Percentiles rank a stretch among this genome's conserved stretches.
Evolutionary conservation across 1,140 invertebrate genomes (phyloP).

Genomic region (Euura lappo): DNA sequence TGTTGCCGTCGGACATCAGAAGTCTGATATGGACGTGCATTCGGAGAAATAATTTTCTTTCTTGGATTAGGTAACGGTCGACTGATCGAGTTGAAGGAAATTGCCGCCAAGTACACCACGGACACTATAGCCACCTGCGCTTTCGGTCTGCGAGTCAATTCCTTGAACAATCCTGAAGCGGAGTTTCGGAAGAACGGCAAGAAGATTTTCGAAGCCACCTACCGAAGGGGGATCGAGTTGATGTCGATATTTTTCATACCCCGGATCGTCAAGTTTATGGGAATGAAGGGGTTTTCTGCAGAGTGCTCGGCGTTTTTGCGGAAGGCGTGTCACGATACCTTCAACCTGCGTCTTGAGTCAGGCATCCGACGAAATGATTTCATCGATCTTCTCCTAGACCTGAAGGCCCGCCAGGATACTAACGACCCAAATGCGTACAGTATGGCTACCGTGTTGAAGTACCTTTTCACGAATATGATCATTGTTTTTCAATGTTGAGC

Average conservation of each 20-base stretch:
- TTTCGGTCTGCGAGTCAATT: constrained; percentile 66
- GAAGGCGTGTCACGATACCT: constrained; percentile 42
- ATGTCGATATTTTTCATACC: constrained; percentile 51
- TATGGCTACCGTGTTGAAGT: too few species aligned
- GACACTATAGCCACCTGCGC: constrained; percentile 67
- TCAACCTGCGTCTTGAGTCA: constrained; percentile 41
- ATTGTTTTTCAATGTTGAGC: too few species aligned
- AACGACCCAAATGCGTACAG: constrained; percentile 19
- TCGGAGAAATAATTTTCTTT: constrained; percentile 8
- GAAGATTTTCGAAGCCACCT: constrained; percentile 38
- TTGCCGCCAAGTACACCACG: constrained; percentile 62
- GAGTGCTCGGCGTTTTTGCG: constrained; percentile 45
- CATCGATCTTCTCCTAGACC: constrained; percentile 55
- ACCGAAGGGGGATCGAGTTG: constrained; percentile 38
- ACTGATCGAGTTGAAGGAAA: constrained; percentile 51
- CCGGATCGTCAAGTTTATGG: constrained; percentile 31
- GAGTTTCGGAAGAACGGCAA: constrained; percentile 42
- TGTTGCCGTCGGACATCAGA: too few species aligned
- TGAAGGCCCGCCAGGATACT: constrained; percentile 35
- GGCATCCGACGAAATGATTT: constrained; percentile 51
- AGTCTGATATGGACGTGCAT: too few species aligned
- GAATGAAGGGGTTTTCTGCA: constrained; percentile 33
- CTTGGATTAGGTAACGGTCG: constrained; percentile 28
- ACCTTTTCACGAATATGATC: too few species aligned
- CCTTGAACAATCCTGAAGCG: constrained; percentile 56